These are phyloP conservation scores for Flexamia atlantica DNA, from an alignment of 2,888 invertebrate species.

Conservation along the genomic window DNA sequence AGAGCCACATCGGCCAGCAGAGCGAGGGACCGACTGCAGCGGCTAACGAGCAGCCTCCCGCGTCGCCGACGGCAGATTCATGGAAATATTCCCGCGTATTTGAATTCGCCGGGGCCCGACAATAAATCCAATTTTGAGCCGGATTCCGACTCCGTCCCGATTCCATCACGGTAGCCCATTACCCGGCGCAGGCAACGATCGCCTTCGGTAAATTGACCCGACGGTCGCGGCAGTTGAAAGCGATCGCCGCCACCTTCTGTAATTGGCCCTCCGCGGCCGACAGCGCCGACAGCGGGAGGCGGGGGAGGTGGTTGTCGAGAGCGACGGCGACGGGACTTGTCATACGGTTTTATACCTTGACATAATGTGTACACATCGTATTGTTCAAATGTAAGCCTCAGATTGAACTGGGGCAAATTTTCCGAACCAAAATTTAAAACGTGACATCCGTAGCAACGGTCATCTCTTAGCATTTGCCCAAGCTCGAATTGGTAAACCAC, in stretches of 20 bases:
- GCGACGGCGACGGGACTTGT: no score
- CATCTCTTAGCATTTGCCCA: no score
- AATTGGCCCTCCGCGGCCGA: background rate
- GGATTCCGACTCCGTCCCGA: slow-evolving; percentile 32
- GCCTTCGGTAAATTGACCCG: slow-evolving; percentile 6
- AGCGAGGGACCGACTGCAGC: background rate
- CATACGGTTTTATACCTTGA: no score
- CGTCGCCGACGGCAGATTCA: background rate
- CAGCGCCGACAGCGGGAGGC: no score
- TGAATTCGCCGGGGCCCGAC: slow-evolving; percentile 1
- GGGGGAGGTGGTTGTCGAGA: no score
- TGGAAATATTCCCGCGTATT: slow-evolving; percentile 22
- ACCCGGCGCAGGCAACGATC: slow-evolving; percentile 5
- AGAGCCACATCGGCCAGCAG: background rate
- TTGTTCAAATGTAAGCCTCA: no score
- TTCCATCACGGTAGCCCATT: background rate
- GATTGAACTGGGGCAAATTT: no score
- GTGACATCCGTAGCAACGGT: no score
- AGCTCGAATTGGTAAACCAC: no score
- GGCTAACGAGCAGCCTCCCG: background rate
- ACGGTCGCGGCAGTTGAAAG: background rate
- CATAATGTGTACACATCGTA: no score
- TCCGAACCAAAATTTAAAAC: no score
- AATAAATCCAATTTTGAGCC: slow-evolving; percentile 45
- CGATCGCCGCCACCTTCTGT: background rate